These are phyloP conservation scores for Poecilia velifera DNA, from an alignment of 2,797 vertebrate genomes.

Conservation along the genomic window DNA sequence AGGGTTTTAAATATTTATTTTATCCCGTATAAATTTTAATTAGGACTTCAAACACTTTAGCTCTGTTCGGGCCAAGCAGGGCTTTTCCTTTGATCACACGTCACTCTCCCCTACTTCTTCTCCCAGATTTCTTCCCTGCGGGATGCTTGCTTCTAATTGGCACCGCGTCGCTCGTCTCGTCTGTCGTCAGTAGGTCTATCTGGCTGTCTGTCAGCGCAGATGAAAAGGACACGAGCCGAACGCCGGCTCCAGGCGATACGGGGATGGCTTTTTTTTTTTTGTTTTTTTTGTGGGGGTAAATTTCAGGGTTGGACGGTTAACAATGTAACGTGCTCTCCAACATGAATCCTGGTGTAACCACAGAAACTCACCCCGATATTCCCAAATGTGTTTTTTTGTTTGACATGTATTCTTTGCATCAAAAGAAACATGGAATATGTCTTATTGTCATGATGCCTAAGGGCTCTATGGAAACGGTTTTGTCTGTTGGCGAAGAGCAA, in stretches of 20 bases:
- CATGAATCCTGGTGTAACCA: conserved; percentile 20
- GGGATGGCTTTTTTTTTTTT: conserved; percentile 19
- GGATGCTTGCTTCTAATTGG: conserved; percentile 78
- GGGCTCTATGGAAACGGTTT: conserved; percentile 11
- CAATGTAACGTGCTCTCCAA: conserved; percentile 24
- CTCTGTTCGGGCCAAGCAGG: conserved; percentile 61
- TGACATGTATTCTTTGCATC: conserved; percentile 11
- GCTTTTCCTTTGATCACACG: conserved; percentile 79
- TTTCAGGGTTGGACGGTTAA: conserved; percentile 52
- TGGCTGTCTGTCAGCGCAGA: conserved; percentile 65
- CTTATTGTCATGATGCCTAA: conserved; percentile 23
- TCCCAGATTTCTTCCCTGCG: conserved; percentile 58
- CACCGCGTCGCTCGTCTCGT: conserved; percentile 56
- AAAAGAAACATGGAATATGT: conserved; percentile 21
- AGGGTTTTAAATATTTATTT: conserved; percentile 75
- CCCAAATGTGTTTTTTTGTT: conserved; percentile 1
- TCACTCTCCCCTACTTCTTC: conserved; percentile 61
- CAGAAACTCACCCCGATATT: conserved; percentile 5
- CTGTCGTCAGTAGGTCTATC: conserved; percentile 68
- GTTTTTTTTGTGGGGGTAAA: conserved; percentile 10
- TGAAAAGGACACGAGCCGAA: conserved; percentile 64
- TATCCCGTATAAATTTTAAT: conserved; percentile 78
- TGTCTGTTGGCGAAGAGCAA: conserved; percentile 5
- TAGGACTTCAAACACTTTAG: conserved; percentile 79
- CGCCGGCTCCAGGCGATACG: conserved; percentile 25